These are phyloP conservation scores for Atractosteus spatula DNA, from an alignment of 2,113 vertebrate genomes.

Conservation along the genomic window DNA sequence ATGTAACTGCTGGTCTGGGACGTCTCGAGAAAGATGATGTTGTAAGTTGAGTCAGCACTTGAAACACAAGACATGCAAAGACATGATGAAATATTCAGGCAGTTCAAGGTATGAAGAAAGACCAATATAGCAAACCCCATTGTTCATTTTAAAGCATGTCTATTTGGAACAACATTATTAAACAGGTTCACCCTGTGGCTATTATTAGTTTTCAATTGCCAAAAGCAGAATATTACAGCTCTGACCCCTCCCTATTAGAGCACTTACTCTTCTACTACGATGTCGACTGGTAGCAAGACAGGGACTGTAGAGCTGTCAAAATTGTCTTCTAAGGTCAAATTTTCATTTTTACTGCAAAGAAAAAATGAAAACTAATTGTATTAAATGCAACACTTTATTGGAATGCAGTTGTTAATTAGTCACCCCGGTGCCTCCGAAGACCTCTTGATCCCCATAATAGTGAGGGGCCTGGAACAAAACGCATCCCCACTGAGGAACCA, in stretches of 20 bases:
- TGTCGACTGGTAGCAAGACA: slow-evolving; percentile 23
- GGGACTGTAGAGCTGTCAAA: slow-evolving; percentile 7
- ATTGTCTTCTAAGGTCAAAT: slow-evolving; percentile 37
- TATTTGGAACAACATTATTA: background rate
- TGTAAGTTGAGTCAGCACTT: slow-evolving; percentile 29
- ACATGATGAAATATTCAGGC: background rate
- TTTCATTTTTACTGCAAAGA: slow-evolving; percentile 29
- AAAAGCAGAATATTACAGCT: background rate
- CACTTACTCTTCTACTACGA: slow-evolving; percentile 35
- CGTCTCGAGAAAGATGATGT: slow-evolving; percentile 20
- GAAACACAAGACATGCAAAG: slow-evolving; percentile 1
- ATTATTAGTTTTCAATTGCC: background rate
- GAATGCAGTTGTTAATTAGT: background rate
- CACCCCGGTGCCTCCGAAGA: background rate
- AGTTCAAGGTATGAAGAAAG: background rate
- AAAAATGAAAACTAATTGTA: background rate
- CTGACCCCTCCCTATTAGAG: background rate
- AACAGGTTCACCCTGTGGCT: background rate
- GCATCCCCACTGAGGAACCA: background rate
- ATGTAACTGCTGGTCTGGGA: background rate
- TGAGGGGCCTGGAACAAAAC: background rate
- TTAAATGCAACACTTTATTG: background rate
- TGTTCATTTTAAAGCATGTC: background rate
- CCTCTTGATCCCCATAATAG: background rate
- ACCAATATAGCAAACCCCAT: background rate